Evolutionary conservation across 2,113 vertebrate species (phyloP).

Genomic region (Alectura lathami): DNA sequence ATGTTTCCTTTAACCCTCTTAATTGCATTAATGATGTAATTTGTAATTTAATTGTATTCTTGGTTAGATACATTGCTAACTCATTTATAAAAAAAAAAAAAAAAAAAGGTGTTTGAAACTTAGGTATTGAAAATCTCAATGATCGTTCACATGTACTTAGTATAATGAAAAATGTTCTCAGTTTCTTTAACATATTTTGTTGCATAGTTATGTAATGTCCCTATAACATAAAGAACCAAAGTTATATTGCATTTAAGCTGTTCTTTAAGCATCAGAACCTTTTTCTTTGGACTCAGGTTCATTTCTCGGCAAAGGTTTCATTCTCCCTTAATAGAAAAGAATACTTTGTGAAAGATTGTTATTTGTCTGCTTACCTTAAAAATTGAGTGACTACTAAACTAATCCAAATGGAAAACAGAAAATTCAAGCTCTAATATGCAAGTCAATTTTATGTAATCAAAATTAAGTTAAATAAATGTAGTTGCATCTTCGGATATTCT

Average conservation of each 20-base stretch:
- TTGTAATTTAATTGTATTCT: neutral
- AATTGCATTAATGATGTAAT: neutral
- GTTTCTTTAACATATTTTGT: neutral
- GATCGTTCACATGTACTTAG: neutral
- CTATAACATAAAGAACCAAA: neutral
- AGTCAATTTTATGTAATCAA: neutral
- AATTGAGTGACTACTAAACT: neutral
- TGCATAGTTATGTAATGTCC: neutral
- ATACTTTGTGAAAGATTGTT: neutral
- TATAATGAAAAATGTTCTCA: neutral
- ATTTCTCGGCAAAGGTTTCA: neutral
- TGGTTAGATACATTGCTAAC: neutral
- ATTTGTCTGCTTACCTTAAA: neutral
- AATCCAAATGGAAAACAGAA: neutral
- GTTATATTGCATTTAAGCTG: neutral
- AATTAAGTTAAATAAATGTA: neutral
- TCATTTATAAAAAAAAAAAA: neutral
- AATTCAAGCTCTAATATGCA: neutral
- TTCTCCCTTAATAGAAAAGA: neutral
- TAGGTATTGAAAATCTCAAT: neutral
- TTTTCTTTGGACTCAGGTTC: neutral
- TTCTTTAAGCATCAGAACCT: neutral
- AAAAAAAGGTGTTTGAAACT: neutral
- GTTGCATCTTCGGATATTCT: neutral
- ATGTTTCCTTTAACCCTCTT: neutral